Evolutionary conservation across 2,113 vertebrate genomes (phyloP), one percentile per base, ranked within the genome.

Genomic region (Fulica atra): DNA sequence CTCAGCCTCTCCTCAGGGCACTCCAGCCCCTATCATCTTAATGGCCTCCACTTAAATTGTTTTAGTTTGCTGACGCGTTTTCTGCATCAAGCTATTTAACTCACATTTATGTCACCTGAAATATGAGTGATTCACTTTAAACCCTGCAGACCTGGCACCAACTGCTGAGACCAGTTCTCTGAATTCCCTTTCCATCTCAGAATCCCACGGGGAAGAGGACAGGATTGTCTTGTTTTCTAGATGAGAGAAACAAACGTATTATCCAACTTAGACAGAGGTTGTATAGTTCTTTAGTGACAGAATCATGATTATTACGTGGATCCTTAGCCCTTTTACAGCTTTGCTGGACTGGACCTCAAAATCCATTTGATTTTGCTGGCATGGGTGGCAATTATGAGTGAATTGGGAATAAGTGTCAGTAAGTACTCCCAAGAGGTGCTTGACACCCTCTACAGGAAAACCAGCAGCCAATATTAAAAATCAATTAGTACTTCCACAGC

Each of bases 401-500:
- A 71, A 40, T 68, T 46, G 18, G 42, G 60, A 92, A 46, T 64
- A 51, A 89, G 51, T 48, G 33, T 63, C 82, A 64, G 21, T 44
- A 70, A 90, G 51, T 82, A 72, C 48, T 88, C 80, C 77, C 53
- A 61, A 81, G 88, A 84, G 77, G 36, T 21, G 69, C 72, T 78
- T 88, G 48, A 78, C 73, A 88, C 77, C 57, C 50, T 93, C 77
- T 87, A 35, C 48, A 72, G 53, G 50, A 81, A 93, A 88, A 57
- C 61, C 73, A 88, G 69, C 83, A 81, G 59, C n/a, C 69, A 68
- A 18, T 81, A 92, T 96, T 85, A 84, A 84, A 95, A 91, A 89
- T 85, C 86, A 95, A 84, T 96, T 91, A 92, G 64, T 44, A 88
- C 91, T 96, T 94, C 69, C 70, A 69, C 38, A 69, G 66, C 4